Evolutionary conservation across 1,140 invertebrate genomes (phyloP), one percentile per base, ranked within the genome.

Genomic region (Ganaspis sp.): DNA sequence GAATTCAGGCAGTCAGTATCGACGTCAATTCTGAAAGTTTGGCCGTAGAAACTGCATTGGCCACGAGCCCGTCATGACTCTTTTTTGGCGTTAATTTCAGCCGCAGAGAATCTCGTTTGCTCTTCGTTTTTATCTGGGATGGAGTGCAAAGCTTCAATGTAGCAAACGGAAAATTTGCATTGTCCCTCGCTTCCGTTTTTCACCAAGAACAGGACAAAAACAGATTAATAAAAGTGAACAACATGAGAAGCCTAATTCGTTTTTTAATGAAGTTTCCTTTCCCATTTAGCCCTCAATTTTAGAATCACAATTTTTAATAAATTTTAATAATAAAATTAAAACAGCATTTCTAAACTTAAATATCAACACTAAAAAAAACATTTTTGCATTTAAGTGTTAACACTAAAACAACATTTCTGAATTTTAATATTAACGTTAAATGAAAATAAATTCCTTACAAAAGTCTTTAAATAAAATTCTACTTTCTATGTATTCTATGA

Each of bases 41-140:
- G 26, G 26, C 58, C 23, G 58, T 64, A 64, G 58, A n/a, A 29
- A 64, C 58, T 64, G 15, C 58, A 12, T 64, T 64, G 58, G 58
- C 23, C 58, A 34, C 58, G 58, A 64, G 58, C 58, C 58, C 58
- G 26, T 8, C 58, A 64, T 64, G 58, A 34, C 26, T 29, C 58
- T 64, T 64, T 64, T 64, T 64, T 64, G 26, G 58, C 23, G 58
- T 64, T 64, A 64, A 64, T 64, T 64, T 64, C 58, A 64, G 26
- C 26, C 58, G 23, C 23, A 64, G 26, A 64, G 12, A 64, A 64
- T 64, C 58, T 64, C 58, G 58, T 64, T 34, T 64, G 23, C 26
- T 64, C 12, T n/a, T 64, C 12, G 58, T 64, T 64, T 58, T 64
- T 29, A 26, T 64, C 26, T 29, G 1, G 23, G 26, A 29, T 64